Evolutionary conservation across 2,888 invertebrate species (phyloP).

Genomic region (Acronicta psi): DNA sequence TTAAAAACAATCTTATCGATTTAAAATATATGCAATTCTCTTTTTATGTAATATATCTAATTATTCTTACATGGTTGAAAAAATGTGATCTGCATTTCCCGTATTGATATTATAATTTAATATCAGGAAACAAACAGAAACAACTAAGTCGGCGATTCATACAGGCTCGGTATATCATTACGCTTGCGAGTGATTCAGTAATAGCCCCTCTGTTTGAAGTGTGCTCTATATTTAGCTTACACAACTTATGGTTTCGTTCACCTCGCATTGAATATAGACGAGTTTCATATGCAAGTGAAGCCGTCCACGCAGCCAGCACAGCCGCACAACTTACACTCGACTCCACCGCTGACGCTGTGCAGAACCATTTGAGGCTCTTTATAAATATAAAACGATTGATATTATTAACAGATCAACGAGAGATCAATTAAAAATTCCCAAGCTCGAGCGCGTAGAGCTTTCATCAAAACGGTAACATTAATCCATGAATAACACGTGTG

Average conservation of each 20-base stretch:
- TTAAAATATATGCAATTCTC: slow-evolving; percentile 1
- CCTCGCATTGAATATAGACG: slow-evolving; percentile 70
- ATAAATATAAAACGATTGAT: slow-evolving; percentile 48
- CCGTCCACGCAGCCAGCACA: slow-evolving; percentile 25
- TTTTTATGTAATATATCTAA: slow-evolving; percentile 4
- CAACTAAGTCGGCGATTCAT: slow-evolving; percentile 38
- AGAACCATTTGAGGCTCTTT: slow-evolving; percentile 58
- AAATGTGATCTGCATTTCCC: slow-evolving; percentile 13
- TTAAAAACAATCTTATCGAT: slow-evolving; percentile 1
- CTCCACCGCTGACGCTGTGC: slow-evolving; percentile 56
- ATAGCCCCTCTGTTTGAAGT: slow-evolving; percentile 67
- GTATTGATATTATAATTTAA: slow-evolving; percentile 32
- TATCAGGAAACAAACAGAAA: slow-evolving; percentile 51
- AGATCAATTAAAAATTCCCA: slow-evolving; percentile 52
- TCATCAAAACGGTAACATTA: slow-evolving; percentile 76
- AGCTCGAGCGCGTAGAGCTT: slow-evolving; percentile 60
- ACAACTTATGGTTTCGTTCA: slow-evolving; percentile 81
- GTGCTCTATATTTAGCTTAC: slow-evolving; percentile 80
- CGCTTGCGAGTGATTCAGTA: slow-evolving; percentile 65
- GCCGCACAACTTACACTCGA: slow-evolving; percentile 20
- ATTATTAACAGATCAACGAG: slow-evolving; percentile 48
- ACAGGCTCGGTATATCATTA: slow-evolving; percentile 60
- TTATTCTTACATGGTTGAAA: background rate
- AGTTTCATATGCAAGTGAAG: slow-evolving; percentile 59
- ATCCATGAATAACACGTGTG: slow-evolving; percentile 76